These are phyloP conservation scores for Paradoxurus hermaphroditus DNA, from an alignment of 2,113 vertebrate genomes.

Conservation along the genomic window DNA sequence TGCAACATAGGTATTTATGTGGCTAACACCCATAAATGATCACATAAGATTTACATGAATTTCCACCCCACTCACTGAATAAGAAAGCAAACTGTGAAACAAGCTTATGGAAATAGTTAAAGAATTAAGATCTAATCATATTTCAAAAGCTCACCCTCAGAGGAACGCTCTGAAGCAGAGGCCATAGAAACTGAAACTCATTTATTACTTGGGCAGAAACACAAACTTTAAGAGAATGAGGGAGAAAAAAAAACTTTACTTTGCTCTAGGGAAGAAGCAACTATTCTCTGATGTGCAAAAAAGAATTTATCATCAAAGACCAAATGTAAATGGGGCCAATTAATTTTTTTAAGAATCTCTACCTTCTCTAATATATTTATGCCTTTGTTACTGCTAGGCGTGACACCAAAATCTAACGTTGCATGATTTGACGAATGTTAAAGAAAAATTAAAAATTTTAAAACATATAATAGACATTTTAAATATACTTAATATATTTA, in stretches of 20 bases:
- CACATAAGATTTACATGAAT: not conserved
- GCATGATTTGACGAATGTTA: constrained; percentile 78
- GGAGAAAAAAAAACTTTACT: constrained; percentile 75
- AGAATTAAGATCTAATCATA: constrained; percentile 74
- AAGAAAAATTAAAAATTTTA: constrained; percentile 73
- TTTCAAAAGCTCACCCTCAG: constrained; percentile 78
- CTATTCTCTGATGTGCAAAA: constrained; percentile 86
- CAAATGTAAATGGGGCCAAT: constrained; percentile 84
- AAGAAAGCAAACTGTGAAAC: constrained; percentile 69
- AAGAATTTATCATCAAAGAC: constrained; percentile 88
- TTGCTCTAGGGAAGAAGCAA: constrained; percentile 86
- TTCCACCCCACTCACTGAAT: not conserved
- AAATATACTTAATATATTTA: constrained; percentile 58
- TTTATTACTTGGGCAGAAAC: constrained; percentile 83
- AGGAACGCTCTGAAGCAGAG: constrained; percentile 73
- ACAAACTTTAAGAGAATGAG: constrained; percentile 75
- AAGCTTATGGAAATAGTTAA: constrained; percentile 58
- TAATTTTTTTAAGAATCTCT: constrained; percentile 78
- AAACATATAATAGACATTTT: not conserved
- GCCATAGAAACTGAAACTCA: constrained; percentile 78
- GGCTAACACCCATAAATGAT: constrained; percentile 8
- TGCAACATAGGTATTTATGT: not conserved
- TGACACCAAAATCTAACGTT: constrained; percentile 75
- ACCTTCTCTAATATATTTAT: constrained; percentile 79
- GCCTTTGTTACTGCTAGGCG: constrained; percentile 76